Evolutionary conservation across 2,888 invertebrate species (phyloP), one percentile per base, ranked within the genome.

Genomic region (Gerris lacustris): DNA sequence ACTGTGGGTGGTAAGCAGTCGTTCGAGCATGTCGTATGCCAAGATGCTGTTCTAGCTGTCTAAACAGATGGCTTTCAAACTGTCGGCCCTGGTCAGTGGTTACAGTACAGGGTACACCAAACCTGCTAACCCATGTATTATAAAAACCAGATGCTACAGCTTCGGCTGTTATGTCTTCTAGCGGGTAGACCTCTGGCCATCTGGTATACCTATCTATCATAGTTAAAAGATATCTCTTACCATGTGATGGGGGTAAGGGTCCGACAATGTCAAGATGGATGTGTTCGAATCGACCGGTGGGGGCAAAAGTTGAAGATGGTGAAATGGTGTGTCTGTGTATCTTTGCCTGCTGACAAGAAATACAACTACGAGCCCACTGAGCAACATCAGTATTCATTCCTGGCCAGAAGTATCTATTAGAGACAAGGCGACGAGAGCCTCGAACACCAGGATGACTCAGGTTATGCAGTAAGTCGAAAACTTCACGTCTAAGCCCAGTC

Each of bases 91-190:
- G 77, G 75, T 80, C 79, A 15, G 79, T 78, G 0, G 79, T 79
- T 7, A 79, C 73, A 6, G 47, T 70, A 0, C 45, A 31, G 5
- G 81, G 82, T 9, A 78, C 75, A 0, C 82, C 81, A 70, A 78
- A 82, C 11, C 80, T 74, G 0, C 80, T 68, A 2, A 83, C 77
- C 82, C 81, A 82, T 44, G 18, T 11, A 31, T 6, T n/a, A 5
- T 5, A 44, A 2, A 72, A 45, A 1, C 47, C 62, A 5, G 11
- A 6, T 2, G 71, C 67, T 1, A 78, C 77, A 0, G 79, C 77
- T 69, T 78, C 78, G 0, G 80, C 80, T 0, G 79, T 78, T 43
- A 79, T 80, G 69, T 80, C 77, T 0, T 44, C n/a, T 0, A 80
- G 67, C 0, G 80, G 80, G 18, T 77, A 72, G 0, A 75, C 79